Evolutionary conservation across 2,113 vertebrate species (phyloP).

Genomic region (Gallinago undulata): DNA sequence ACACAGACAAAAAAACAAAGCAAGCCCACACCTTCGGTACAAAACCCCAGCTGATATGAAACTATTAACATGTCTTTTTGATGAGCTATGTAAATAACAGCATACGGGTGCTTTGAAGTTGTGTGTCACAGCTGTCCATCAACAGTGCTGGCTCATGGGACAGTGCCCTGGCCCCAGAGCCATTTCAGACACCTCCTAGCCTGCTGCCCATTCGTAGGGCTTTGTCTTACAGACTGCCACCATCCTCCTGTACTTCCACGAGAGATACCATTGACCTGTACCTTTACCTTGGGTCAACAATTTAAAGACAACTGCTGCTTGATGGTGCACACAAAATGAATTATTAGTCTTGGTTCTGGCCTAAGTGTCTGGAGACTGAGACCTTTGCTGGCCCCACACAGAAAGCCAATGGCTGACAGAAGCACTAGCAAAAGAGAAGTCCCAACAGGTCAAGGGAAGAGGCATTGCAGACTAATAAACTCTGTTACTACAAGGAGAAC

Average conservation of each 20-base stretch:
- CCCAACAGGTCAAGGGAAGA: constrained; percentile 16
- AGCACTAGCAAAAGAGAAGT: not conserved
- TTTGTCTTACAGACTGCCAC: not conserved
- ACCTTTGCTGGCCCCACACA: not conserved
- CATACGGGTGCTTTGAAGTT: not conserved
- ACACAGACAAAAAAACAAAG: not conserved
- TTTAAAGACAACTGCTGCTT: not conserved
- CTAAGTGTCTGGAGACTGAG: not conserved
- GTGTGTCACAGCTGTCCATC: not conserved
- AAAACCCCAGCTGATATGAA: not conserved
- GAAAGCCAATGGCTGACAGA: not conserved
- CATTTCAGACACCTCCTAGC: not conserved
- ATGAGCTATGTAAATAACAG: not conserved
- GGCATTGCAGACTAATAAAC: constrained; percentile 5
- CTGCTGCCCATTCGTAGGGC: not conserved
- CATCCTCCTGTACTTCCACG: not conserved
- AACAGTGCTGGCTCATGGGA: not conserved
- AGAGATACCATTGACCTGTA: not conserved
- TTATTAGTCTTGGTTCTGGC: not conserved
- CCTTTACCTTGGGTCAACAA: not conserved
- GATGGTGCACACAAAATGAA: not conserved
- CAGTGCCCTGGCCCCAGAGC: not conserved
- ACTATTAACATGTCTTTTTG: not conserved
- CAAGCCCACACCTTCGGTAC: not conserved
- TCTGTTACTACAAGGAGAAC: not conserved